Conservation (phyloP, 1,140 invertebrate genomes). For the Orchestia grillus region DNA sequence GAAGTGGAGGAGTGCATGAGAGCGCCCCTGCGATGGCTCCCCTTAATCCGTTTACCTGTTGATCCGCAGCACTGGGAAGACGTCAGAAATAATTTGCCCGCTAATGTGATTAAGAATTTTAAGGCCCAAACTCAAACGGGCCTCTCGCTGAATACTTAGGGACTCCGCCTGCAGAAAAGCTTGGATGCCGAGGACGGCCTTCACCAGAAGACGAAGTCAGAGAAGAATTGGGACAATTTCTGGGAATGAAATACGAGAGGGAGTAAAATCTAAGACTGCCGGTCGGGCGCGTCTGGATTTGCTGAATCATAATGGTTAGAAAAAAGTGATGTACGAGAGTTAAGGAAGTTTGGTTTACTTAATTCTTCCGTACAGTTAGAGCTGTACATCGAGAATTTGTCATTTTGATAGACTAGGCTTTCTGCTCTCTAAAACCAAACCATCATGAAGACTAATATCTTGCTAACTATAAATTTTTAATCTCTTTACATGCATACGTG, state of each 20-base stretch:
- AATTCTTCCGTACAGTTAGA: too few species aligned
- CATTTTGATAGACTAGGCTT: too few species aligned
- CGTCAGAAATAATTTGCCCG: constrained; percentile 45
- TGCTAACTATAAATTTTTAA: not conserved
- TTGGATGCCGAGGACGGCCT: not conserved
- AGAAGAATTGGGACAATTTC: not conserved
- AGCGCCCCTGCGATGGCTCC: constrained; percentile 3
- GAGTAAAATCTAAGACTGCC: not conserved
- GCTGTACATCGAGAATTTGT: too few species aligned
- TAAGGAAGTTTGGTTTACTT: not conserved
- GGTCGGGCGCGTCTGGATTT: not conserved
- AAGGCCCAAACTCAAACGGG: constrained; percentile 36
- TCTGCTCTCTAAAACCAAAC: too few species aligned
- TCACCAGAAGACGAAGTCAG: not conserved
- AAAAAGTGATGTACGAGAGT: too few species aligned
- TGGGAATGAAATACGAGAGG: not conserved
- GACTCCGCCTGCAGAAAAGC: not conserved
- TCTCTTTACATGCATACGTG: not conserved
- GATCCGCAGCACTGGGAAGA: constrained; percentile 50
- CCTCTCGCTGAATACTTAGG: not conserved
- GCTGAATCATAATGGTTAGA: too few species aligned
- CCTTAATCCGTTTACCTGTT: constrained; percentile 48
- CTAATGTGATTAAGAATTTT: constrained; percentile 56
- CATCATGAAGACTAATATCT: not conserved
- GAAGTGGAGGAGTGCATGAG: constrained; percentile 20